A percentile compares a stretch with the other conserved stretches of the same genome.
phyloP scores from a whole-genome alignment of 1,140 invertebrate species.

The Lordiphosa stackelbergi region DNA sequence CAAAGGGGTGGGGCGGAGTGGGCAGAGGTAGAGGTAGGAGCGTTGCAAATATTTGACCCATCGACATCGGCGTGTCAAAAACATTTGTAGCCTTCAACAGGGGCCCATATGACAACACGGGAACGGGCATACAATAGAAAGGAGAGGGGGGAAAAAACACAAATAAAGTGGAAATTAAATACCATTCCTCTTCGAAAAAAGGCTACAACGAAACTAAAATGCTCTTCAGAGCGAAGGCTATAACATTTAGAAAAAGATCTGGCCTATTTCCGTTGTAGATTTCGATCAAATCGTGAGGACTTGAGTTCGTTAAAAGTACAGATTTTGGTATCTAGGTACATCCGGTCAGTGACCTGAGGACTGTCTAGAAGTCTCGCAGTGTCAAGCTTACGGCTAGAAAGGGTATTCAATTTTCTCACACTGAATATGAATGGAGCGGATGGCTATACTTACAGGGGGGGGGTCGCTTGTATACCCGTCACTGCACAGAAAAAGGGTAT shows the following conservation, averaged over 20 bases:
- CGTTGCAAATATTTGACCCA: constrained; percentile 56
- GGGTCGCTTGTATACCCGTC: no score
- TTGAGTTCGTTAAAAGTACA: no score
- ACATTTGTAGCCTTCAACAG: constrained; percentile 66
- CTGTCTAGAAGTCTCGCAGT: no score
- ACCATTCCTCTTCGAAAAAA: constrained; percentile 1
- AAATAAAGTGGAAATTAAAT: constrained; percentile 52
- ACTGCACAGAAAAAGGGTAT: no score
- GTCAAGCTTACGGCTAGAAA: no score
- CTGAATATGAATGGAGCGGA: no score
- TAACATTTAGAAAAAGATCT: constrained; percentile 18
- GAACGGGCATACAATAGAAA: constrained; percentile 6
- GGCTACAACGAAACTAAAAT: constrained; percentile 19
- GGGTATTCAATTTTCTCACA: no score
- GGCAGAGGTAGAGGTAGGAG: neutral
- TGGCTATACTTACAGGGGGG: no score
- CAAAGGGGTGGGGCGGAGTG: neutral
- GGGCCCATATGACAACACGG: constrained; percentile 31
- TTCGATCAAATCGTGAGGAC: no score
- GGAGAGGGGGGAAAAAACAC: constrained; percentile 10
- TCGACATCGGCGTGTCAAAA: constrained; percentile 69
- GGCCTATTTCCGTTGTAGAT: no score
- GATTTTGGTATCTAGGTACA: no score
- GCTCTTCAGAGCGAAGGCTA: constrained; percentile 37
- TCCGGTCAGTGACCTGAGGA: no score